Conservation (phyloP, 2,888 invertebrate species). For the Drosophila diplacantha region DNA sequence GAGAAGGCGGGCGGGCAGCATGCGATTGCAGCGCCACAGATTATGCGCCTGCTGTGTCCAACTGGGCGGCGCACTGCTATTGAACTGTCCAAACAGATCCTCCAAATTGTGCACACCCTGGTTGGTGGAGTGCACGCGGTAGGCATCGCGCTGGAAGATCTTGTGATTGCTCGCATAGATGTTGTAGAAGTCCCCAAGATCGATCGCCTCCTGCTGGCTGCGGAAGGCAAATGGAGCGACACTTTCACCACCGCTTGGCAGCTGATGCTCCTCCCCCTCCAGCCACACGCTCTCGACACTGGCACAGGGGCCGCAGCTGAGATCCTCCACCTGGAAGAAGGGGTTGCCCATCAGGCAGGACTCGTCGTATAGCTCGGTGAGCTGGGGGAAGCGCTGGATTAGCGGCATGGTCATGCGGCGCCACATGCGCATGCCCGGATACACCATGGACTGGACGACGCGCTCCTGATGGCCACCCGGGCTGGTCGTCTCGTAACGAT, state of each 20-base stretch:
- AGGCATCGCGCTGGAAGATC: conserved; percentile 82
- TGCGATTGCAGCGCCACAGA: conserved; percentile 85
- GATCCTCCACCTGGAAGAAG: conserved; percentile 87
- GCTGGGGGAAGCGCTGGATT: conserved; percentile 85
- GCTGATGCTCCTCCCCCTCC: conserved; percentile 53
- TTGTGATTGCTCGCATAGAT: conserved; percentile 81
- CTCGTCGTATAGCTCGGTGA: conserved; percentile 88
- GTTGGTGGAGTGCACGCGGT: conserved; percentile 78
- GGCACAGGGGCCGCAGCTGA: conserved; percentile 92
- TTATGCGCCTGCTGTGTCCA: conserved; percentile 69
- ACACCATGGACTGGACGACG: conserved; percentile 83
- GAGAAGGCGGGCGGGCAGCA: conserved; percentile 84
- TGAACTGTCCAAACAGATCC: conserved; percentile 76
- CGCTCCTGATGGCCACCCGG: conserved; percentile 40
- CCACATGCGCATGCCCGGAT: conserved; percentile 87
- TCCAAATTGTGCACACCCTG: conserved; percentile 75
- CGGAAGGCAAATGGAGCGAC: conserved; percentile 80
- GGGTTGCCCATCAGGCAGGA: conserved; percentile 91
- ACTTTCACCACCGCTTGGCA: conserved; percentile 33
- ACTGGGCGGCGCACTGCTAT: conserved; percentile 44
- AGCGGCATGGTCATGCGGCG: conserved; percentile 87
- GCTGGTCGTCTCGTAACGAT: conserved; percentile 69
- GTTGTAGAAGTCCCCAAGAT: conserved; percentile 79
- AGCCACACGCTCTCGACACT: conserved; percentile 81
- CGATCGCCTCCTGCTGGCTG: conserved; percentile 81